Evolutionary conservation across 2,113 vertebrate genomes (phyloP).

Genomic region (Zonotrichia leucophrys): DNA sequence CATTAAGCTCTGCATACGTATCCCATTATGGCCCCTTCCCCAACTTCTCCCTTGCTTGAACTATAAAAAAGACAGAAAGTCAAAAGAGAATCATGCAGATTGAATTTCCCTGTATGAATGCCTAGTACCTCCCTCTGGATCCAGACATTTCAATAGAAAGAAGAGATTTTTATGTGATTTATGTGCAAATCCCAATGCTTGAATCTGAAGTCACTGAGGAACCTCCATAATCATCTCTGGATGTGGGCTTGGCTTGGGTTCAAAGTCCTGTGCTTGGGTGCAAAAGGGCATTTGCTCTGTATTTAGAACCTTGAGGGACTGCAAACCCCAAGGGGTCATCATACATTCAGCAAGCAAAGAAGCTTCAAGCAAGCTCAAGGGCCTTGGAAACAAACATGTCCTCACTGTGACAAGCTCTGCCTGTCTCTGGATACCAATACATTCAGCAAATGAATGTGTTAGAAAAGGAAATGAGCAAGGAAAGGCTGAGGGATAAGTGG

Average conservation of each 20-base stretch:
- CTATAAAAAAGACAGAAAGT: background rate
- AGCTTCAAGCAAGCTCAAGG: constrained; percentile 27
- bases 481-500: background rate
- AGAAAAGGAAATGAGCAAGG: background rate
- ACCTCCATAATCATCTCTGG: background rate
- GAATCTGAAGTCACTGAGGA: background rate
- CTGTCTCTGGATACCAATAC: background rate
- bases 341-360: background rate
- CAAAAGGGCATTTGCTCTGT: constrained; percentile 9
- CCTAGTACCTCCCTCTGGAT: background rate
- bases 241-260: background rate
- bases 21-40: background rate
- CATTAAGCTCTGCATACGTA: background rate
- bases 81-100: background rate
- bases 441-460: background rate
- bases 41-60: background rate
- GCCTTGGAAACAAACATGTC: background rate
- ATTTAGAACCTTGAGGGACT: background rate
- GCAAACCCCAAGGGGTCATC: constrained; percentile 8
- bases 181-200: background rate
- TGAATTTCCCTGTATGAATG: constrained; percentile 8
- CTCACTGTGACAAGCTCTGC: background rate
- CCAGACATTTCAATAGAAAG: constrained; percentile 29
- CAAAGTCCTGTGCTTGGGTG: background rate
- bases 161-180: constrained; percentile 4